phyloP scores from a whole-genome alignment of 2,113 vertebrate species.

The Columba livia region DNA sequence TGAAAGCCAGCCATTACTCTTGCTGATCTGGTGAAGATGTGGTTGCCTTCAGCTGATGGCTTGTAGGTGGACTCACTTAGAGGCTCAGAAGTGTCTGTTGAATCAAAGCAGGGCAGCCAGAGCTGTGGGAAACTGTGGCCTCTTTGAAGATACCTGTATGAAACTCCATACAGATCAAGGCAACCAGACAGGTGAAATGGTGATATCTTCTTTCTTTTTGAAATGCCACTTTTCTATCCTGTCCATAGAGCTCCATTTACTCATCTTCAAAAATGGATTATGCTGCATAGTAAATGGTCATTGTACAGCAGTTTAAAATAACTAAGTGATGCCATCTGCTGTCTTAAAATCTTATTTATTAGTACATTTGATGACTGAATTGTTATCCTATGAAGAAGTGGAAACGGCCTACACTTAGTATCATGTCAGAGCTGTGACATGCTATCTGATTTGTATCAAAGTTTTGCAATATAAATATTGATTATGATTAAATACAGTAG shows the following conservation, averaged over 20 bases:
- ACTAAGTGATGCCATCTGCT: constrained; percentile 65
- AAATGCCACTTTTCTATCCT: not conserved
- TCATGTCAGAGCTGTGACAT: not conserved
- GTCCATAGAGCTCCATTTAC: not conserved
- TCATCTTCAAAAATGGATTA: not conserved
- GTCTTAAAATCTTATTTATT: constrained; percentile 44
- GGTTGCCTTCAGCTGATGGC: not conserved
- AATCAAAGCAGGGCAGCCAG: not conserved
- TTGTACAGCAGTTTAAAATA: constrained; percentile 14
- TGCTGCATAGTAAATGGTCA: not conserved
- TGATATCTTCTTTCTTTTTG: not conserved
- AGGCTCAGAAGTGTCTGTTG: not conserved
- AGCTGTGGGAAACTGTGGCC: not conserved
- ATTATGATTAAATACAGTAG: not conserved
- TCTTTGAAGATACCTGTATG: not conserved
- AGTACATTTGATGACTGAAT: not conserved
- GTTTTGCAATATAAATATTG: not conserved
- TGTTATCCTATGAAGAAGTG: not conserved
- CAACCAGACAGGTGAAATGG: not conserved
- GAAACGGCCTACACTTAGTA: not conserved
- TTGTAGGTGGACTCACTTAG: not conserved
- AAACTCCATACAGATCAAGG: not conserved
- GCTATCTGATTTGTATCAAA: not conserved
- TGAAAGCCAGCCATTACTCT: not conserved
- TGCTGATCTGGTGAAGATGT: not conserved